Evolutionary conservation across 2,113 vertebrate species (phyloP).

Genomic region (Cephalopterus ornatus): DNA sequence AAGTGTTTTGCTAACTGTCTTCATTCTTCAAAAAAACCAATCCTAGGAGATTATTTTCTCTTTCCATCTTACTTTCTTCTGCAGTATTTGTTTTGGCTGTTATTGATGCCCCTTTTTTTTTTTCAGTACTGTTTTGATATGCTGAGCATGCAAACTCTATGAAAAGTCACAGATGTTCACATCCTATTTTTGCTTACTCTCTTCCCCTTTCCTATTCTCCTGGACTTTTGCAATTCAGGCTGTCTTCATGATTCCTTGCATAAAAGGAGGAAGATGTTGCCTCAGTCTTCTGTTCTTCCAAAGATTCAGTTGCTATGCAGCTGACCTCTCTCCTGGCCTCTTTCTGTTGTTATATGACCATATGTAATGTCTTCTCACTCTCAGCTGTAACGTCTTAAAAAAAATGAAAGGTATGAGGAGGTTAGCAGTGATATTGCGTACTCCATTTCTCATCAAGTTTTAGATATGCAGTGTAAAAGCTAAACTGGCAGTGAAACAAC

Average conservation of each 20-base stretch:
- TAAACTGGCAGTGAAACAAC: background rate
- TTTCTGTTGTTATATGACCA: background rate
- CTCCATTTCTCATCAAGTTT: background rate
- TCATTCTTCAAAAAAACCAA: background rate
- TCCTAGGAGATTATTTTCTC: background rate
- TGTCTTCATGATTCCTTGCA: background rate
- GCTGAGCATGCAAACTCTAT: background rate
- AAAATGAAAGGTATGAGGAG: background rate
- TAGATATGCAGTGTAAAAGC: background rate
- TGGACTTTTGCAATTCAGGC: background rate
- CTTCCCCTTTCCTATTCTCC: background rate
- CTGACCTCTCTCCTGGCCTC: background rate
- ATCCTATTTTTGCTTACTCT: background rate
- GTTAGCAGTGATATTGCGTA: background rate
- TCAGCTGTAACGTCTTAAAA: background rate
- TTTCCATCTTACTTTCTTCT: background rate
- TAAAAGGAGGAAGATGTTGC: background rate
- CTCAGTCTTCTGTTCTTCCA: constrained; percentile 27
- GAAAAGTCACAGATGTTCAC: background rate
- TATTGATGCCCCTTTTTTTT: background rate
- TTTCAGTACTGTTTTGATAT: background rate
- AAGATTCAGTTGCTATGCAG: background rate
- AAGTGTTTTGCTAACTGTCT: background rate
- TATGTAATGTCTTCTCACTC: background rate
- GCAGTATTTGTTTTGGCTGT: background rate